Base-by-base conservation (phyloP, 1,140 invertebrate species). In the Ostrea edulis region DNA sequence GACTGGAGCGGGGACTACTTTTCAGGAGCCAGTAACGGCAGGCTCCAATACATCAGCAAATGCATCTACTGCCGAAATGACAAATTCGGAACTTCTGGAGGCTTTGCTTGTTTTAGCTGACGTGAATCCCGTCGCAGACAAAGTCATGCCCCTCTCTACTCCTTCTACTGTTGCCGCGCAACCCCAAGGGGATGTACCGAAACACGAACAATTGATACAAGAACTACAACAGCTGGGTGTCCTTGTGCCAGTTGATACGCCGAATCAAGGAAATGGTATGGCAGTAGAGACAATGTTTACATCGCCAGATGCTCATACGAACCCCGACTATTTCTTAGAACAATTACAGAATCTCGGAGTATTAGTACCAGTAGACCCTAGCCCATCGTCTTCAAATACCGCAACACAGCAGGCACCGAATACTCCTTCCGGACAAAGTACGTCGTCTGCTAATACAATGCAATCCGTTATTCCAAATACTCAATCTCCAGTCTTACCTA, bases 31-130 rank as follows among this genome's bases (percentile, higher is more conserved):
- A 25, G 68, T 35, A 17, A 35, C 29, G 1, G 9, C 25, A 2
- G 68, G 68, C 29, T 7, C 25, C 8, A 77, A 29, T 25, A 77
- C 35, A 9, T 9, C 29, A 77, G 68, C 2, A 35, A 77, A 77
- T 77, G 25, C 68, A 29, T 77, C 65, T n/a, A 11, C 25, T 29
- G 68, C 68, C 3, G 68, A 77, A 8, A 77, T 77, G 68, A 11
- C 68, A 14, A 77, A 77, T 77, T 77, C 68, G 9, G 68, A 77
- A 77, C 68, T 77, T 77, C 68, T 77, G 8, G 68, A 77, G 12
- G 68, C 68, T 9, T 77, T 77, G 25, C 68, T 77, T 11, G 68
- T 77, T 77, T 77, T 77, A 17, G 68, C 68, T 25, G 68, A 77
- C 25, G 25, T 77, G 25, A 25, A 77, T 29, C 68, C 68, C 8